These are phyloP conservation scores for Polyommatus icarus DNA, from an alignment of 2,888 invertebrate genomes.

Conservation along the genomic window DNA sequence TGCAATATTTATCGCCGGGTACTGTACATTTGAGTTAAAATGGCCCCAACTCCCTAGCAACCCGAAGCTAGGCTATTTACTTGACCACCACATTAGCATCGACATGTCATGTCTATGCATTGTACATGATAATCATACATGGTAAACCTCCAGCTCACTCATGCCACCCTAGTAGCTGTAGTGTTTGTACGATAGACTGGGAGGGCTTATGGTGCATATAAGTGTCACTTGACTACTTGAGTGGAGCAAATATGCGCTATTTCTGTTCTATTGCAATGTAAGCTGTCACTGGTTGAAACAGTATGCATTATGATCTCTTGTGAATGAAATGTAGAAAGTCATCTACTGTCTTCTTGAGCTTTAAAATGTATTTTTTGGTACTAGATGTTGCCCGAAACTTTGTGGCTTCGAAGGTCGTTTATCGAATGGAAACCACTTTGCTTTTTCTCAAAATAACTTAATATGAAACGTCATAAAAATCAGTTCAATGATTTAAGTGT, in stretches of 20 bases:
- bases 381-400: no score
- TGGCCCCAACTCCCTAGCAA: neutral
- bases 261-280: neutral
- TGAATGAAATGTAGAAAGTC: neutral
- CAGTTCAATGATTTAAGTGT: neutral
- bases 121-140: neutral
- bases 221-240: neutral
- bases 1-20: no score
- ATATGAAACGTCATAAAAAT: no score
- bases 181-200: neutral
- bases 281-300: neutral
- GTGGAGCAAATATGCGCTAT: neutral
- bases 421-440: no score
- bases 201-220: neutral
- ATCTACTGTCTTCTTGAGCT: neutral
- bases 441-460: no score
- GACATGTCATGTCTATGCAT: neutral
- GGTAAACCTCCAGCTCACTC: neutral
- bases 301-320: neutral
- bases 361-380: no score
- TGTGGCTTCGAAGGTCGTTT: no score
- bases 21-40: no score
- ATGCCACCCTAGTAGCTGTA: neutral
- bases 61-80: neutral
- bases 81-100: neutral